phyloP scores from a whole-genome alignment of 2,113 vertebrate genomes.

The Caracal caracal region DNA sequence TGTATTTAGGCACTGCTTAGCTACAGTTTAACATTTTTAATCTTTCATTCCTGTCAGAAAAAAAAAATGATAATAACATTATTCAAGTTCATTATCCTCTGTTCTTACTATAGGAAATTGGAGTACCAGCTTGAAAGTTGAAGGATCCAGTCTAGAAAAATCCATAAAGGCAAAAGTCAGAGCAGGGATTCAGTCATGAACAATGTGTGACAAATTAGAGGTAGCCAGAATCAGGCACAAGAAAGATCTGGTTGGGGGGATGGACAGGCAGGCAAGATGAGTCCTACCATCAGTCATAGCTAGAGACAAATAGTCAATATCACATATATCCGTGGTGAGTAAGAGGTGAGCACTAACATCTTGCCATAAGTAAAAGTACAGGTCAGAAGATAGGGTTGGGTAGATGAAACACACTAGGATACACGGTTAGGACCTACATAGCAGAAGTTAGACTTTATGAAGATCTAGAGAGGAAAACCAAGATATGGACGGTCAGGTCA shows the following conservation, averaged over 20 bases:
- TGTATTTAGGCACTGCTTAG: background rate
- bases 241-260: background rate
- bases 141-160: background rate
- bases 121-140: background rate
- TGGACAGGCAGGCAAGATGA: background rate
- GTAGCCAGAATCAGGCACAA: background rate
- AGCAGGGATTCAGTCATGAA: background rate
- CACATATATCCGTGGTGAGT: background rate
- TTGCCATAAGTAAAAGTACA: background rate
- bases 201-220: background rate
- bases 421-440: background rate
- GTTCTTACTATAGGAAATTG: background rate
- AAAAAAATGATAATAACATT: background rate
- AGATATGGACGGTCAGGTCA: background rate
- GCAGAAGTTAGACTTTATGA: background rate
- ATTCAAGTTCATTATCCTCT: background rate
- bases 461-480: background rate
- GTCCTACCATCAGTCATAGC: background rate
- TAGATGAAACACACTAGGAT: background rate
- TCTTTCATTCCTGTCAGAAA: slow-evolving; percentile 3
- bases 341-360: background rate
- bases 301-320: background rate
- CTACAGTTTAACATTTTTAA: background rate
- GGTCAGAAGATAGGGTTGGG: background rate
- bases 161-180: background rate